These are phyloP conservation scores for Drosophila elegans DNA, from an alignment of 1,140 invertebrate genomes.

Conservation along the genomic window DNA sequence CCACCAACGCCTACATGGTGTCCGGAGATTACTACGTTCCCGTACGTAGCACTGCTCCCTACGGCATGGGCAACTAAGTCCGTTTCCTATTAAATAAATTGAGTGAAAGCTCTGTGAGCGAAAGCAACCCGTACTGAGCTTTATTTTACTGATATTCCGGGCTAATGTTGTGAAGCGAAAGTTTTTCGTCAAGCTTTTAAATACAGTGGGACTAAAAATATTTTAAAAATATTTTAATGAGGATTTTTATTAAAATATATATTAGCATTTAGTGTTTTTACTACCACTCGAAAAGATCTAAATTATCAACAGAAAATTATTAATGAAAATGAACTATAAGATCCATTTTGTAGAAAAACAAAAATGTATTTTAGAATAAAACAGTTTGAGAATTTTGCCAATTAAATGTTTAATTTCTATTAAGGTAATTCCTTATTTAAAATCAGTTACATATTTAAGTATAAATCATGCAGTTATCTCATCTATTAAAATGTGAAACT, in stretches of 20 bases:
- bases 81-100: constrained; percentile 21
- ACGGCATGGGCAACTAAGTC: constrained; percentile 68
- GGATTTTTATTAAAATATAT: too few relatives aligned
- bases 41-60: constrained; percentile 71
- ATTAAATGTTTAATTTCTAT: too few relatives aligned
- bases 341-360: too few relatives aligned
- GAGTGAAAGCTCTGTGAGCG: constrained; percentile 33
- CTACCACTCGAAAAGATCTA: not conserved
- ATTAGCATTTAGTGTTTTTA: not conserved
- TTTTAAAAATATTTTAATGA: too few relatives aligned
- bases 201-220: too few relatives aligned
- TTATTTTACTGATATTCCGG: not conserved
- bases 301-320: too few relatives aligned
- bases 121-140: constrained; percentile 14
- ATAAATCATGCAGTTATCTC: not conserved
- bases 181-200: not conserved
- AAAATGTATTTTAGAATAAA: too few relatives aligned
- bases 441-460: not conserved
- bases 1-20: constrained; percentile 77
- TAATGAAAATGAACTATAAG: too few relatives aligned
- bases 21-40: constrained; percentile 80
- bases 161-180: not conserved
- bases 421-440: not conserved
- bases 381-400: too few relatives aligned
- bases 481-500: not conserved